Base-by-base conservation (phyloP, 2,797 vertebrate species). In the Gambelia wislizenii region DNA sequence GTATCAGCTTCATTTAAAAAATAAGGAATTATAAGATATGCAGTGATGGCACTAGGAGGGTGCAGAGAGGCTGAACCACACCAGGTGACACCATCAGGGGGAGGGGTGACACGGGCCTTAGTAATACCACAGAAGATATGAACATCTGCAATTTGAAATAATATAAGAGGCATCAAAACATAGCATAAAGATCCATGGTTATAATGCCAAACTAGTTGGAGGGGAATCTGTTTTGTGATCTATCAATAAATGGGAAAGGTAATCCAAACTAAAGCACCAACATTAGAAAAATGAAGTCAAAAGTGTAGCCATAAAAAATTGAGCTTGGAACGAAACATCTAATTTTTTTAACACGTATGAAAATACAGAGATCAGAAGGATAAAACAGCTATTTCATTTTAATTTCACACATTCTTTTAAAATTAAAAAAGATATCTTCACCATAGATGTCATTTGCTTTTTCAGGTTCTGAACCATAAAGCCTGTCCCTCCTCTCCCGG, bases 311-410 rank as follows among this genome's bases (percentile, higher is more conserved):
- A 27, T 83, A 54, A 74, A 75, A 93, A 89, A 70, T 44, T 49
- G 44, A 47, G 27, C 22, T 72, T 44, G n/a, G 1, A 42, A 6
- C 84, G 89, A 61, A 61, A 74, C 0, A 30, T 13, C 22, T 1
- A n/a, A 42, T 5, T 0, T 59, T 92, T 78, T 30, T 70, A 79
- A 3, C 22, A 75, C 16, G 49, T 14, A 64, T 69, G 3, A 91
- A 90, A 85, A 39, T 0, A 79, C 79, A 64, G 2, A 83, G 36
- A 8, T 75, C 86, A 39, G 77, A 0, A 89, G 4, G 5, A 61
- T 69, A 36, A 90, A 84, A 52, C 14, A 44, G 25, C 3, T 61
- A 61, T 89, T 89, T 69, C 22, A 77, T 78, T 79, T 90, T 79
- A 49, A 59, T 74, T 82, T 89, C 76, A 84, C 1, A 59, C 20